These are phyloP conservation scores for Trilocha varians DNA, from an alignment of 2,888 invertebrate genomes.

Conservation along the genomic window DNA sequence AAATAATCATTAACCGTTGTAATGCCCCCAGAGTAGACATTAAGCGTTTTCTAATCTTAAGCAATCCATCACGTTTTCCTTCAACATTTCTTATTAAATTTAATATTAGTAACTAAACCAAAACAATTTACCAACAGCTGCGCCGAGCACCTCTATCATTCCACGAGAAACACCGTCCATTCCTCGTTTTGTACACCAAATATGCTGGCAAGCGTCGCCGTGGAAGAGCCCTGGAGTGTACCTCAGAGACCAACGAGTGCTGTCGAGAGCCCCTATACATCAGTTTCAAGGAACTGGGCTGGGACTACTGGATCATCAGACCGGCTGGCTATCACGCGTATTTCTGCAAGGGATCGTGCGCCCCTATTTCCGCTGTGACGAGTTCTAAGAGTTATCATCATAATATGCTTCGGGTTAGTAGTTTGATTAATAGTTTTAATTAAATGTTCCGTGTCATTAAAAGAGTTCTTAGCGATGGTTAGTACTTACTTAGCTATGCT, in stretches of 20 bases:
- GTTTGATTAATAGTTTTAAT: not conserved
- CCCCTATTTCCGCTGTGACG: slow-evolving; percentile 80
- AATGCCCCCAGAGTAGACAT: too few relatives aligned
- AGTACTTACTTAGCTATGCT: too few relatives aligned
- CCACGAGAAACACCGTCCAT: slow-evolving; percentile 80
- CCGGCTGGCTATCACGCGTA: slow-evolving; percentile 90
- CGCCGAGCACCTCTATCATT: slow-evolving; percentile 79
- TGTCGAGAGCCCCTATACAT: slow-evolving; percentile 88
- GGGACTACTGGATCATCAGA: slow-evolving; percentile 90
- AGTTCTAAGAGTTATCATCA: slow-evolving; percentile 75
- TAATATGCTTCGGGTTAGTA: slow-evolving; percentile 81
- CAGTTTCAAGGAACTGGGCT: slow-evolving; percentile 87
- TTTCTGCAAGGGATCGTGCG: slow-evolving; percentile 88
- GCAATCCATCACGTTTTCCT: too few relatives aligned
- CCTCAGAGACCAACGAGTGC: slow-evolving; percentile 79
- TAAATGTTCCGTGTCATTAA: not conserved
- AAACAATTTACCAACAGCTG: slow-evolving; percentile 39
- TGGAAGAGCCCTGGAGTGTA: slow-evolving; percentile 79
- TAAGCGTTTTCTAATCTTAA: too few relatives aligned
- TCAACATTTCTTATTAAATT: too few relatives aligned
- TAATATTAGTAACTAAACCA: not conserved
- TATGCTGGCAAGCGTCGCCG: slow-evolving; percentile 78
- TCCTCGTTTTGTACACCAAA: slow-evolving; percentile 85
- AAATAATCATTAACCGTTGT: too few relatives aligned
- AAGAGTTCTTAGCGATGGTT: too few relatives aligned